These are phyloP conservation scores for Cheilosia scutellata DNA, from an alignment of 2,888 invertebrate genomes.

Conservation along the genomic window DNA sequence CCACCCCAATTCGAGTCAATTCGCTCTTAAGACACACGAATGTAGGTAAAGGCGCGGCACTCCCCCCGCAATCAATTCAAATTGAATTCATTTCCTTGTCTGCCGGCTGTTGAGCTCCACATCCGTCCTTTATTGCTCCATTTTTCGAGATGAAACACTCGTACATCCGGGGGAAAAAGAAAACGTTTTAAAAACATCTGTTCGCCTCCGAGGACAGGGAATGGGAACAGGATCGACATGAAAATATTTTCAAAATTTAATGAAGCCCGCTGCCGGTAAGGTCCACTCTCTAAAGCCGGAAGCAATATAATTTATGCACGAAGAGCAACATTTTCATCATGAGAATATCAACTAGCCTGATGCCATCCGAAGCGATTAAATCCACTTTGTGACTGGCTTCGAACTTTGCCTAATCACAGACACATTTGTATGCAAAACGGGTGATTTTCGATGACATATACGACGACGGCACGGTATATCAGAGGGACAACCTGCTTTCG, in stretches of 20 bases:
- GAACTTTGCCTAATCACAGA: constrained; percentile 50
- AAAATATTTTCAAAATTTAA: constrained; percentile 63
- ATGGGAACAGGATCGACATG: constrained; percentile 2
- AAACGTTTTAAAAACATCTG: constrained; percentile 69
- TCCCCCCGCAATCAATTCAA: constrained; percentile 61
- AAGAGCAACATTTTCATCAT: constrained; percentile 62
- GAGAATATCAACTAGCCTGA: constrained; percentile 58
- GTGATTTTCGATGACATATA: constrained; percentile 69
- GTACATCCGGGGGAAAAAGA: constrained; percentile 58
- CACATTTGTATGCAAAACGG: constrained; percentile 68
- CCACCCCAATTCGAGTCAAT: constrained; percentile 60
- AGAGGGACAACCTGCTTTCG: constrained; percentile 55
- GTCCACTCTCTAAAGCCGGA: constrained; percentile 48
- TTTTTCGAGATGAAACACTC: constrained; percentile 52
- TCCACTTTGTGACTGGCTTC: constrained; percentile 51
- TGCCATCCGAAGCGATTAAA: constrained; percentile 54
- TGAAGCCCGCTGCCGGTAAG: constrained; percentile 48
- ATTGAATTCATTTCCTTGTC: constrained; percentile 72
- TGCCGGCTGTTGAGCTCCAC: constrained; percentile 54
- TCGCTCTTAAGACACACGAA: constrained; percentile 32
- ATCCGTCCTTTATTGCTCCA: constrained; percentile 70
- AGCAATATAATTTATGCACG: constrained; percentile 66
- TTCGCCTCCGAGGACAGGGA: constrained; percentile 16
- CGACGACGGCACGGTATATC: constrained; percentile 44
- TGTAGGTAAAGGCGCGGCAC: neutral